Conservation (phyloP, 1,140 invertebrate genomes). For the Drosophila parvula region DNA sequence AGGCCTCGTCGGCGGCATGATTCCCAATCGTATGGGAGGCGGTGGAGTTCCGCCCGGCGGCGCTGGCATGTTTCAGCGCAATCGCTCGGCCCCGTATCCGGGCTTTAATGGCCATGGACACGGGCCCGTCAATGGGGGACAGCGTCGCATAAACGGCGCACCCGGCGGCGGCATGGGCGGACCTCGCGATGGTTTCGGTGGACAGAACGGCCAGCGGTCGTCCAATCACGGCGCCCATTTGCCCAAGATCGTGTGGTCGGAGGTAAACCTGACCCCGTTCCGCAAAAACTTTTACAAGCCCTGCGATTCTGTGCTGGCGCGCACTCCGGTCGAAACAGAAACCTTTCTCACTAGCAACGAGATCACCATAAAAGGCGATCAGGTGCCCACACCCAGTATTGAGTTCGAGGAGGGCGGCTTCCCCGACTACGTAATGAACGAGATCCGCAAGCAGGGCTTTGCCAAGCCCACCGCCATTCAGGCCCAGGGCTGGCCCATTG, state of each 20-base stretch:
- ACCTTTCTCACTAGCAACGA: conserved; percentile 90
- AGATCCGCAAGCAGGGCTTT: conserved; percentile 92
- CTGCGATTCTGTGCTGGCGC: conserved; percentile 89
- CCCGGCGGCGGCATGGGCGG: conserved; percentile 46
- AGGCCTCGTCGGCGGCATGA: conserved; percentile 49
- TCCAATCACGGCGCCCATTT: conserved; percentile 86
- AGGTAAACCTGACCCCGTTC: conserved; percentile 91
- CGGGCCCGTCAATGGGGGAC: conserved; percentile 26
- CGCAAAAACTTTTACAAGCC: conserved; percentile 97
- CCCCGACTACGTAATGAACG: conserved; percentile 91
- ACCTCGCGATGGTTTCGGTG: conserved; percentile 46
- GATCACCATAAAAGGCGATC: conserved; percentile 92
- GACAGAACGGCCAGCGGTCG: conserved; percentile 84
- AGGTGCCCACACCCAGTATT: conserved; percentile 92
- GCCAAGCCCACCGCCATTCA: conserved; percentile 95
- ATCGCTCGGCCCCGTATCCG: conserved; percentile 70
- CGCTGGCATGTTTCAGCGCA: conserved; percentile 70
- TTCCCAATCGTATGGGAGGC: conserved; percentile 70
- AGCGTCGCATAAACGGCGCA: conserved; percentile 56
- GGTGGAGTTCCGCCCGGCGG: conserved; percentile 51
- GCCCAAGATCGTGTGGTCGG: conserved; percentile 91
- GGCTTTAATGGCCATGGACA: conserved; percentile 50
- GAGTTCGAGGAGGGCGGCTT: conserved; percentile 93
- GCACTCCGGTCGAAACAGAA: conserved; percentile 89
- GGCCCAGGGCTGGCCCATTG: conserved; percentile 96